These are phyloP conservation scores for Macquaria australasica DNA, from an alignment of 2,113 vertebrate species.

Conservation along the genomic window DNA sequence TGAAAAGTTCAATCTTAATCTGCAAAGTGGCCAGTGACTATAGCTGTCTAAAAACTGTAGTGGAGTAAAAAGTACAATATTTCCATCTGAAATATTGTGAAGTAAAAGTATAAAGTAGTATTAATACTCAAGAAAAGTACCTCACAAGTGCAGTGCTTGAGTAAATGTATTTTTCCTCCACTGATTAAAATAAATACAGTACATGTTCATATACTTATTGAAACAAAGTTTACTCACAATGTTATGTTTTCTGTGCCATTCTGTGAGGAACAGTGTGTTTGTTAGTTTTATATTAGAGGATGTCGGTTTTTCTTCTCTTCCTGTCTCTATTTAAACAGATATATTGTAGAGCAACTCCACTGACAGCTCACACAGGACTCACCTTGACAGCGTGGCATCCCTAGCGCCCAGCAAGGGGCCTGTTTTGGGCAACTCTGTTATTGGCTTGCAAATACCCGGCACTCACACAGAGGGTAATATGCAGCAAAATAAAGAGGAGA, in stretches of 20 bases:
- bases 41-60: background rate
- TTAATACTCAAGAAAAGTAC: background rate
- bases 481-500: slow-evolving; percentile 86
- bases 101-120: background rate
- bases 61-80: background rate
- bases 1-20: background rate
- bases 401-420: slow-evolving; percentile 79
- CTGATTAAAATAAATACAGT: background rate
- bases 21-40: background rate
- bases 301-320: background rate
- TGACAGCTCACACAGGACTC: slow-evolving; percentile 33
- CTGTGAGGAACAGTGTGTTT: background rate
- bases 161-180: background rate
- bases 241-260: too few relatives aligned
- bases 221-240: background rate
- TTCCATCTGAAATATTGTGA: background rate
- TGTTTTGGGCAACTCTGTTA: slow-evolving; percentile 86
- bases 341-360: background rate
- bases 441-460: slow-evolving; percentile 83
- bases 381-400: slow-evolving; percentile 66
- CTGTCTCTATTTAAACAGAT: background rate
- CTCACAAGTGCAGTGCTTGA: background rate
- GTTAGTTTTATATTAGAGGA: background rate
- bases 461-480: slow-evolving; percentile 86
- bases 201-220: background rate